Base-by-base conservation (phyloP, 2,888 invertebrate species). In the Iphiclides podalirius region DNA sequence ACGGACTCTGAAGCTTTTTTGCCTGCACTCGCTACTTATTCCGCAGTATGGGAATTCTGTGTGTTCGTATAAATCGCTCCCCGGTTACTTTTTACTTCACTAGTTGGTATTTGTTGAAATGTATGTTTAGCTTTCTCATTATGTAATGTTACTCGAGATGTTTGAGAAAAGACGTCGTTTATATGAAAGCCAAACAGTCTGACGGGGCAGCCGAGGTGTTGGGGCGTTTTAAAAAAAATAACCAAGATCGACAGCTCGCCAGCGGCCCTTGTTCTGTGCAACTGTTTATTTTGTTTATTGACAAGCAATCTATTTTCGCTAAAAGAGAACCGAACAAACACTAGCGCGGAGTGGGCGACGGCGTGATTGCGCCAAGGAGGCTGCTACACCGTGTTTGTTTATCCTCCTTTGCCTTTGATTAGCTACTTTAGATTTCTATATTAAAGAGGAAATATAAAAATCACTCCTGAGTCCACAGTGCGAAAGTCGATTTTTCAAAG, bases 311-410 rank as follows among this genome's bases (percentile, higher is more conserved):
- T 67, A 74, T 79, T 78, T 74, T 69, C 70, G 67, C 70, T 72
- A 72, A 75, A 77, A 78, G 75, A 76, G 75, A 74, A 71, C 72
- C 63, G 63, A 61, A 69, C 66, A 82, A 84, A 81, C 74, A 77
- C 60, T 60, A 61, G 61, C 63, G 60, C 55, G 53, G 52, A 70
- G 64, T 64, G 64, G 65, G 67, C 61, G 63, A 56, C 59, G 61
- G 55, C 64, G 71, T 83, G 84, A 85, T 85, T 85, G 81, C 77
- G 72, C 72, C 66, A 72, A 82, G 74, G 75, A 74, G 65, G 66
- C 69, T 60, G 58, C 59, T 61, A 61, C 61, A 66, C 59, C 36
- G 15, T 78, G 70, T 79, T 79, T 80, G 72, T 72, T 63, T 74
- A 75, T 72, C 65, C 64, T 63, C 62, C 63, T 65, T 66, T 61